Percentiles rank a stretch among this genome's conserved stretches.
Conservation (phyloP, 2,113 vertebrate species). For the Peromyscus californicus region DNA sequence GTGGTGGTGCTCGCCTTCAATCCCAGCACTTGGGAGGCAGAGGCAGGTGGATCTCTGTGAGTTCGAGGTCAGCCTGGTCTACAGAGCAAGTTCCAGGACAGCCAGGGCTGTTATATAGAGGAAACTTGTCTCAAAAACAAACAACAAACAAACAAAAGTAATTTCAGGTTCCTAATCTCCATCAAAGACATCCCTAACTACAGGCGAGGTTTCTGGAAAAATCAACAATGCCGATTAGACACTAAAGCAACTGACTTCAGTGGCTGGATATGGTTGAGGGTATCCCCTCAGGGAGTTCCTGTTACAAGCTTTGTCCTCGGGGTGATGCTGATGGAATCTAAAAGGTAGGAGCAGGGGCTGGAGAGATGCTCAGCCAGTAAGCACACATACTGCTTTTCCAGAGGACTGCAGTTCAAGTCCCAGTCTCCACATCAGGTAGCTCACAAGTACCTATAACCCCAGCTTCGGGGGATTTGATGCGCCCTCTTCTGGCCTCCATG, state of each 20-base stretch:
- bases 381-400: not conserved
- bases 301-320: not conserved
- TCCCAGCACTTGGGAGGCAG: not conserved
- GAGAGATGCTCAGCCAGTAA: not conserved
- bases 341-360: not conserved
- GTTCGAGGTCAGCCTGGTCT: not conserved
- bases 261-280: not conserved
- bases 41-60: not conserved
- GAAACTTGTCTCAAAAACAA: not conserved
- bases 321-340: not conserved
- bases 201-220: not conserved
- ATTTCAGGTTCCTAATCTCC: not conserved
- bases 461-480: not conserved
- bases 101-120: not conserved
- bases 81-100: not conserved
- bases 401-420: not conserved
- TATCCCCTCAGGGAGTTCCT: not conserved
- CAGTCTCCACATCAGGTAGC: not conserved
- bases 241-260: not conserved
- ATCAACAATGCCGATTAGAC: rapidly evolving
- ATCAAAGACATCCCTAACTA: not conserved
- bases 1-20: not conserved
- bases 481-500: not conserved
- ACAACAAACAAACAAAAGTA: not conserved
- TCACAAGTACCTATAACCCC: not conserved